Percentiles rank a stretch among this genome's conserved stretches.
These are phyloP conservation scores for Whitmania pigra DNA, from an alignment of 1,140 invertebrate species.

Conservation along the genomic window DNA sequence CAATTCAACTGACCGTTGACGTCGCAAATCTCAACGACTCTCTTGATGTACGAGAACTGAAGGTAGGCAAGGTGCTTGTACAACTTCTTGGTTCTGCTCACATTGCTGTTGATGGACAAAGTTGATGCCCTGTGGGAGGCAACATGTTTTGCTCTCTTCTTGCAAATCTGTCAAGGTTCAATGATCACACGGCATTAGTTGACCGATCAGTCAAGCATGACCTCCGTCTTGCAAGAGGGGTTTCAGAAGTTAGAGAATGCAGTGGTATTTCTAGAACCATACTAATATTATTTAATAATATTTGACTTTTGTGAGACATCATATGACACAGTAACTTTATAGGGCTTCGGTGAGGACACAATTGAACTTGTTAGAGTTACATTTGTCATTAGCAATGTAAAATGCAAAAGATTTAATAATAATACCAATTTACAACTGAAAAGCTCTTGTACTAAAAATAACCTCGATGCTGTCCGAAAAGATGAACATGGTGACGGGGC, in stretches of 20 bases:
- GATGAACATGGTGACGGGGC: slow-evolving; percentile 73
- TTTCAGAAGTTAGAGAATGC: too few relatives aligned
- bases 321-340: too few relatives aligned
- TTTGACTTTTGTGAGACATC: too few relatives aligned
- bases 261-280: too few relatives aligned
- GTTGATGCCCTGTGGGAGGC: not conserved
- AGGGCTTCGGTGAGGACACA: too few relatives aligned
- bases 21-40: slow-evolving; percentile 76
- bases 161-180: not conserved
- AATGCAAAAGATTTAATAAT: not conserved
- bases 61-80: slow-evolving; percentile 83
- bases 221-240: too few relatives aligned
- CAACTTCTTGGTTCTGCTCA: slow-evolving; percentile 51
- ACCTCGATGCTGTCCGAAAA: slow-evolving; percentile 88
- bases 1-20: slow-evolving; percentile 51
- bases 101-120: slow-evolving; percentile 43
- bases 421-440: not conserved
- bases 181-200: not conserved
- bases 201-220: not conserved
- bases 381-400: too few relatives aligned
- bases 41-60: slow-evolving; percentile 69
- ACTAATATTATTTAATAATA: too few relatives aligned
- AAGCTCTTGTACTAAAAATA: slow-evolving; percentile 27
- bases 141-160: not conserved
- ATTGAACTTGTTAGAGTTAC: too few relatives aligned